A percentile compares a stretch with the other conserved stretches of the same genome.
Conservation (phyloP, 1,140 invertebrate species). For the Asbolus verrucosus region DNA sequence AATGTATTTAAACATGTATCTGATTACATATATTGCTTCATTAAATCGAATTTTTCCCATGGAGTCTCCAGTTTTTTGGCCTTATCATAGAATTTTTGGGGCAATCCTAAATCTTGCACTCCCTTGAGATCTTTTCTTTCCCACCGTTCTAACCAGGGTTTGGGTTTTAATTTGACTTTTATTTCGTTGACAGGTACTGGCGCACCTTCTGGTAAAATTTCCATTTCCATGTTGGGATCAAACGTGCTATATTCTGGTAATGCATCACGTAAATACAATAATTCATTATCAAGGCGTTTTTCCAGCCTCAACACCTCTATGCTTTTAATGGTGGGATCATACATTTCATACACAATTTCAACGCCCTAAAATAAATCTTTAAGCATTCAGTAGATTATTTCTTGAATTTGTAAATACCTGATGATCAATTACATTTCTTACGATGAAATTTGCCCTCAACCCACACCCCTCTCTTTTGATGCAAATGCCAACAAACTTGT, state of each 20-base stretch:
- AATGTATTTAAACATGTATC: conserved; percentile 36
- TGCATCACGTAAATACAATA: conserved; percentile 95
- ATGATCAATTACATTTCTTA: conserved; percentile 94
- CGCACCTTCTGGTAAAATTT: conserved; percentile 79
- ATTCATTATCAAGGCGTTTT: conserved; percentile 91
- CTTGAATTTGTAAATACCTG: too few relatives aligned
- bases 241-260: conserved; percentile 93
- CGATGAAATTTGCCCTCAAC: conserved; percentile 83
- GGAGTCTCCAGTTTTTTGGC: conserved; percentile 74
- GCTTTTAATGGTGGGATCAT: conserved; percentile 91
- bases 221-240: conserved; percentile 90
- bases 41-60: conserved; percentile 93
- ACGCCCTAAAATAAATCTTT: too few relatives aligned
- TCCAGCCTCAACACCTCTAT: conserved; percentile 94
- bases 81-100: conserved; percentile 72
- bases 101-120: conserved; percentile 74
- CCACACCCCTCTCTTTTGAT: conserved; percentile 86
- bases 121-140: conserved; percentile 85
- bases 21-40: conserved; percentile 93
- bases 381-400: too few relatives aligned
- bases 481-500: conserved; percentile 96
- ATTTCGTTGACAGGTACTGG: conserved; percentile 89
- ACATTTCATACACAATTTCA: conserved; percentile 90
- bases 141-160: conserved; percentile 89
- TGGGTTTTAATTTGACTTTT: conserved; percentile 86